phyloP scores from a whole-genome alignment of 1,140 invertebrate species.

The Calliopsis andreniformis region DNA sequence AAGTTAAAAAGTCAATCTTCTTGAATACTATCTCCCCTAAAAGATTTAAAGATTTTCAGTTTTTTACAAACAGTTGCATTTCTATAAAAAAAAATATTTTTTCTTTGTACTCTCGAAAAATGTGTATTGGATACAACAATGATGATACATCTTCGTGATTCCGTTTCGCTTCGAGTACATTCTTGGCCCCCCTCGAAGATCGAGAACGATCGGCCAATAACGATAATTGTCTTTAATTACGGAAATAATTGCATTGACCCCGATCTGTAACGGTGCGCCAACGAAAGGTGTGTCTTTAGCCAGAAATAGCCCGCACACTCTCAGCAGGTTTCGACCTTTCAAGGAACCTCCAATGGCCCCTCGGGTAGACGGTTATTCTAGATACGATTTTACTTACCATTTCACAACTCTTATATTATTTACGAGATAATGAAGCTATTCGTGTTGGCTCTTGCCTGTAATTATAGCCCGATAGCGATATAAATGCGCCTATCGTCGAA shows the following conservation, averaged over 20 bases:
- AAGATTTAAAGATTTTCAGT: too few species aligned
- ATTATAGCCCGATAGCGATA: not conserved
- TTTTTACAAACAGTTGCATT: too few species aligned
- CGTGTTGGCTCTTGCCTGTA: too few species aligned
- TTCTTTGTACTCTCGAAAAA: too few species aligned
- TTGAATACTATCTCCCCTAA: too few species aligned
- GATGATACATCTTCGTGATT: slow-evolving; percentile 5
- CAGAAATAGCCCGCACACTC: slow-evolving; percentile 31
- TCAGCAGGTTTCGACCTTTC: slow-evolving; percentile 37
- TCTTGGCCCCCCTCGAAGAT: slow-evolving; percentile 21
- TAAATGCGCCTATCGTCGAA: not conserved
- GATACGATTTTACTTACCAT: not conserved
- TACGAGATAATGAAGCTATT: not conserved
- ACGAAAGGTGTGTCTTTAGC: slow-evolving; percentile 38
- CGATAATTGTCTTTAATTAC: slow-evolving; percentile 46
- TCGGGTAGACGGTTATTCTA: not conserved
- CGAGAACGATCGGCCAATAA: slow-evolving; percentile 33
- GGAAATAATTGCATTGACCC: slow-evolving; percentile 38
- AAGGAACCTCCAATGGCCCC: slow-evolving; percentile 13
- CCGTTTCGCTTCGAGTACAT: slow-evolving; percentile 18
- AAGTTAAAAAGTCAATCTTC: too few species aligned
- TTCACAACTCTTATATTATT: not conserved
- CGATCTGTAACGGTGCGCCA: slow-evolving; percentile 27
- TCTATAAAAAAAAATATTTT: too few species aligned
- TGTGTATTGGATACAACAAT: too few species aligned